A percentile compares a stretch with the other conserved stretches of the same genome.
phyloP scores from a whole-genome alignment of 1,140 invertebrate species.

The Tribolium castaneum region DNA sequence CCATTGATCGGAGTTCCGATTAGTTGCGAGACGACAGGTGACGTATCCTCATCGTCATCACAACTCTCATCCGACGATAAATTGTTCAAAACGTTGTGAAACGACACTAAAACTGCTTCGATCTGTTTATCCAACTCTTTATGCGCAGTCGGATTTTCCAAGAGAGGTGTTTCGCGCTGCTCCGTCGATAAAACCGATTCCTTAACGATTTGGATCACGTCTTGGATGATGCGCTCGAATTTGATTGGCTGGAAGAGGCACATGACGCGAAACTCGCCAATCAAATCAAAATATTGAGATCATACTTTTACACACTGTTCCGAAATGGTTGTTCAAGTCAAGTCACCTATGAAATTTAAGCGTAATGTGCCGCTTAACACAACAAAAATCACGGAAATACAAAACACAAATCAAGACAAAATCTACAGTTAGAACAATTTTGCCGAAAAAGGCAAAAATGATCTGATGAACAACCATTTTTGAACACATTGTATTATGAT shows the following conservation, averaged over 20 bases:
- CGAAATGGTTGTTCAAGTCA: no score
- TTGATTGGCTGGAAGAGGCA: conserved; percentile 76
- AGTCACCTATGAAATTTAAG: no score
- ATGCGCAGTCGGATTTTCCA: conserved; percentile 73
- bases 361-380: no score
- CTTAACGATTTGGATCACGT: conserved; percentile 86
- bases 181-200: conserved; percentile 83
- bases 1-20: conserved; percentile 70
- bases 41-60: conserved; percentile 68
- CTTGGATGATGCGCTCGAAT: conserved; percentile 85
- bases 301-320: no score
- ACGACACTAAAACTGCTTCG: conserved; percentile 77
- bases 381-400: no score
- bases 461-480: no score
- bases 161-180: conserved; percentile 75
- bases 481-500: no score
- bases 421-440: no score
- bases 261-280: background rate
- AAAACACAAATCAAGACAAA: no score
- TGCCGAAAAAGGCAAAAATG: no score
- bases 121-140: conserved; percentile 76
- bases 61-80: conserved; percentile 74
- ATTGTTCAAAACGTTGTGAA: conserved; percentile 73
- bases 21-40: conserved; percentile 72
- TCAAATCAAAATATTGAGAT: conserved; percentile 38